Percentiles rank a stretch among this genome's conserved stretches.
Conservation (phyloP, 2,797 vertebrate species). For the Hirundo rustica region DNA sequence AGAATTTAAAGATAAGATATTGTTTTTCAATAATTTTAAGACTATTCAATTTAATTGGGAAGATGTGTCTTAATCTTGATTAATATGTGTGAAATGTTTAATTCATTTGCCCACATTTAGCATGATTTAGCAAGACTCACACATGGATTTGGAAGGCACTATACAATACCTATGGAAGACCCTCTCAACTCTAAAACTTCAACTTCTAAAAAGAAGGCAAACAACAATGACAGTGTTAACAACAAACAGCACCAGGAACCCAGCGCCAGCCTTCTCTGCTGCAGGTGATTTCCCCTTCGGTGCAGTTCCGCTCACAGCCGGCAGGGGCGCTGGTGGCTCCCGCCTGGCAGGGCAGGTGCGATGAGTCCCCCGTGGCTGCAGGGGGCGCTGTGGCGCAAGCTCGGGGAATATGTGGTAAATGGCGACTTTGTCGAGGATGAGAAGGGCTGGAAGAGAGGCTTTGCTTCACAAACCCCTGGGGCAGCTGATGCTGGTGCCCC, state of each 20-base stretch:
- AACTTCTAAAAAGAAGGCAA: neutral
- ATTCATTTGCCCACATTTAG: neutral
- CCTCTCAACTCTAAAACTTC: neutral
- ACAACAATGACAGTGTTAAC: neutral
- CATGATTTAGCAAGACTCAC: neutral
- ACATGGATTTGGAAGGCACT: neutral
- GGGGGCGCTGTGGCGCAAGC: neutral
- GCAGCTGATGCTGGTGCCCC: neutral
- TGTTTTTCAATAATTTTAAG: neutral
- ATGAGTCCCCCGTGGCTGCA: neutral
- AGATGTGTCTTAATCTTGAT: neutral
- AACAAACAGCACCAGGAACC: neutral
- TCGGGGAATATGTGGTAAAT: neutral
- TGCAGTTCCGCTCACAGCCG: accelerated
- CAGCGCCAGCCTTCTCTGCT: accelerated
- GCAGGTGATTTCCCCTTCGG: accelerated
- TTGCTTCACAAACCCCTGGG: neutral
- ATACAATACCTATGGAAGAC: neutral
- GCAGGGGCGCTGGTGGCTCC: neutral
- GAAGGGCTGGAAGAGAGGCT: neutral
- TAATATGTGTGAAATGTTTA: neutral
- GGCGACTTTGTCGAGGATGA: accelerated
- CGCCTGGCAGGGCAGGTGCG: accelerated
- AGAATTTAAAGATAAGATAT: neutral
- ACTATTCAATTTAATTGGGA: neutral